A percentile compares a stretch with the other conserved stretches of the same genome.
phyloP scores from a whole-genome alignment of 2,113 vertebrate genomes.

The Mus musculus region DNA sequence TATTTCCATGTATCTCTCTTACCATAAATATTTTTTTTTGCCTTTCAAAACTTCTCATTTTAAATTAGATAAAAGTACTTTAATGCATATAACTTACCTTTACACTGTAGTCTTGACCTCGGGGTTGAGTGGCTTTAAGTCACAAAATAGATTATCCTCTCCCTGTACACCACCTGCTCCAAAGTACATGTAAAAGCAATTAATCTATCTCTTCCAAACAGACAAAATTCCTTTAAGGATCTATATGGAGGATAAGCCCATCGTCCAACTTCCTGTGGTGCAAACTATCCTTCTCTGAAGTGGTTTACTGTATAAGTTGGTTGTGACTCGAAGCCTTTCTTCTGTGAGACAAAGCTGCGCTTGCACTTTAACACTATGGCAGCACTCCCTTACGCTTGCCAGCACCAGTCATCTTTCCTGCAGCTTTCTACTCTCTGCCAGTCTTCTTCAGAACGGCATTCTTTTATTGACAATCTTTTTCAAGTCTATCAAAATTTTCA shows the following conservation, averaged over 20 bases:
- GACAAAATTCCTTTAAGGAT: not conserved
- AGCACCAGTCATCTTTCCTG: not conserved
- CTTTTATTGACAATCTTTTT: not conserved
- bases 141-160: not conserved
- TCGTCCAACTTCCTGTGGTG: not conserved
- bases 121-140: not conserved
- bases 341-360: not conserved
- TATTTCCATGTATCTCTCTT: not conserved
- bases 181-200: not conserved
- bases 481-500: not conserved
- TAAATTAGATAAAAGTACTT: not conserved
- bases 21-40: not conserved
- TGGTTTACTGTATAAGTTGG: not conserved
- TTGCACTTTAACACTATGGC: not conserved
- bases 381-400: too few relatives aligned
- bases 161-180: not conserved
- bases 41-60: not conserved
- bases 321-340: not conserved
- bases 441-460: not conserved
- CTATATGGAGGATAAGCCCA: not conserved
- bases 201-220: not conserved
- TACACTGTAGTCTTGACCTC: not conserved
- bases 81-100: not conserved
- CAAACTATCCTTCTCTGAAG: not conserved
- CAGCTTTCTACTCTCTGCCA: not conserved